Percentiles rank a stretch among this genome's conserved stretches.
phyloP scores from a whole-genome alignment of 2,888 invertebrate species.

The Ochropleura plecta region DNA sequence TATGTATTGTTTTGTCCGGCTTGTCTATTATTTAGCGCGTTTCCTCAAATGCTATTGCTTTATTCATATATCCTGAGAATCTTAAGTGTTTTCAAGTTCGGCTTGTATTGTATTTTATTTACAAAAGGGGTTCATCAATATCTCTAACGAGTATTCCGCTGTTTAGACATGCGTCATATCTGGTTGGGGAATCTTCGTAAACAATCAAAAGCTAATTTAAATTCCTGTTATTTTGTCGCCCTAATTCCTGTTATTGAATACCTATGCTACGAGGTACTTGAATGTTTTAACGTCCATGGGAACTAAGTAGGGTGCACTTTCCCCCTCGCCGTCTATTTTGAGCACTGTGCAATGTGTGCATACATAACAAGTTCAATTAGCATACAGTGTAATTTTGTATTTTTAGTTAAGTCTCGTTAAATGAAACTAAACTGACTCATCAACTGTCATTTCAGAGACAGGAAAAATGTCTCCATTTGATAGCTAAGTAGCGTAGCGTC shows the following conservation, averaged over 20 bases:
- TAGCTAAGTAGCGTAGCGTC: conserved; percentile 11
- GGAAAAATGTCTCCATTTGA: conserved; percentile 22
- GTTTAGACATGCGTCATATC: conserved; percentile 23
- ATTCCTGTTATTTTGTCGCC: conserved; percentile 32
- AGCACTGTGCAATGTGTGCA: conserved; percentile 53
- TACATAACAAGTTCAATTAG: conserved; percentile 45
- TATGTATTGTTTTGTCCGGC: conserved; percentile 36
- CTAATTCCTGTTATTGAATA: conserved; percentile 40
- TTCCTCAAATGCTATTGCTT: conserved; percentile 27
- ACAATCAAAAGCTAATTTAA: conserved; percentile 33
- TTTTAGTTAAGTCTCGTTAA: conserved; percentile 22
- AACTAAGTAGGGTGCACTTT: conserved; percentile 54
- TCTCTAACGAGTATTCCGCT: conserved; percentile 27
- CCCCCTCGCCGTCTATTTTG: conserved; percentile 51
- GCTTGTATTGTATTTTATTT: conserved; percentile 30
- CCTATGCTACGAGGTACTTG: conserved; percentile 25
- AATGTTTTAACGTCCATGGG: conserved; percentile 39
- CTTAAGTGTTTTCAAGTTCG: conserved; percentile 27
- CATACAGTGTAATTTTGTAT: conserved; percentile 40
- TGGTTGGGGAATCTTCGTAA: conserved; percentile 21
- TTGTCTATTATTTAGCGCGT: conserved; percentile 48
- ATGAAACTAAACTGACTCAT: conserved; percentile 19
- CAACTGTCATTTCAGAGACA: conserved; percentile 31
- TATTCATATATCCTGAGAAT: conserved; percentile 44
- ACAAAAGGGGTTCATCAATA: conserved; percentile 31